These are phyloP conservation scores for Anisognathus igniventris DNA, from an alignment of 2,797 vertebrate species.

Conservation along the genomic window DNA sequence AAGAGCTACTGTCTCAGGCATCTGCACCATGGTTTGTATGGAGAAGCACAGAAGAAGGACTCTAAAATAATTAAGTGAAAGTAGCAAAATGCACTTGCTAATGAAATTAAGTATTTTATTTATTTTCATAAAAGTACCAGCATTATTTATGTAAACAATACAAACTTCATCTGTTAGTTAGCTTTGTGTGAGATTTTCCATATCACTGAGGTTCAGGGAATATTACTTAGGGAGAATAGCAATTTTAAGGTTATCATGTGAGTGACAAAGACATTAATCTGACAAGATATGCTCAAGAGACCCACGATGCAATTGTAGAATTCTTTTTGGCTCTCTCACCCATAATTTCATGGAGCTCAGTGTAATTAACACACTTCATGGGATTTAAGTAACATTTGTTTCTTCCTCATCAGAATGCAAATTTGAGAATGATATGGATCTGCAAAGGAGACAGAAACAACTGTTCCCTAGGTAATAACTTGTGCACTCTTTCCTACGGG, in stretches of 20 bases:
- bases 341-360: slow-evolving; percentile 62
- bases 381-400: slow-evolving; percentile 73
- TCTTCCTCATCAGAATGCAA: slow-evolving; percentile 72
- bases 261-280: slow-evolving; percentile 73
- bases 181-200: slow-evolving; percentile 25
- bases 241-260: slow-evolving; percentile 71
- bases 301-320: slow-evolving; percentile 41
- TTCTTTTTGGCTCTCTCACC: slow-evolving; percentile 60
- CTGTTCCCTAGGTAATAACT: slow-evolving; percentile 67
- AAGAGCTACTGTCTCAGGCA: neutral
- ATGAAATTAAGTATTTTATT: slow-evolving; percentile 29
- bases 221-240: slow-evolving; percentile 56
- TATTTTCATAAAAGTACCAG: slow-evolving; percentile 38
- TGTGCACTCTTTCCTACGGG: neutral
- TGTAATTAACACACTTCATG: slow-evolving; percentile 76
- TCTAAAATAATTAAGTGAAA: slow-evolving; percentile 24
- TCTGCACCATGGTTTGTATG: neutral
- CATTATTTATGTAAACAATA: slow-evolving; percentile 62
- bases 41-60: neutral
- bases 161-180: slow-evolving; percentile 40
- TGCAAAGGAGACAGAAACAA: slow-evolving; percentile 62
- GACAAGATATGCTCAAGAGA: slow-evolving; percentile 68
- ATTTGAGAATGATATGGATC: slow-evolving; percentile 71
- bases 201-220: slow-evolving; percentile 56
- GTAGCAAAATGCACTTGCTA: neutral